A percentile compares a stretch with the other conserved stretches of the same genome.
Evolutionary conservation across 2,797 vertebrate genomes (phyloP).

Genomic region (Alfaro cultratus): DNA sequence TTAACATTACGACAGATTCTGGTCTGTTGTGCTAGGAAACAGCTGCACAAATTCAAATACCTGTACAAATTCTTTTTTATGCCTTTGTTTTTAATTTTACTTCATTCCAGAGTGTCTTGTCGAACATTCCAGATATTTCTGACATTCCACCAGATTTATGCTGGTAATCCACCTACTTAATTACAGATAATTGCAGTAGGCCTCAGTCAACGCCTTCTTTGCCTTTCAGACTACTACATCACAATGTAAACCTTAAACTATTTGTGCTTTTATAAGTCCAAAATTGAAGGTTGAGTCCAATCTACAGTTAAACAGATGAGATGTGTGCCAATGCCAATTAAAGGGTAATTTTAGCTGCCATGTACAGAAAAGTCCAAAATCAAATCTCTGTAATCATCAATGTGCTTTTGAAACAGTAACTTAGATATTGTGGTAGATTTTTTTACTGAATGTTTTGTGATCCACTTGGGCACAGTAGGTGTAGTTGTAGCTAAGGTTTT

Average conservation of each 20-base stretch:
- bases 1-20: constrained; percentile 11
- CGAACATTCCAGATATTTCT: constrained; percentile 82
- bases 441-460: constrained; percentile 35
- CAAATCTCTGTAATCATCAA: constrained; percentile 32
- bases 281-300: constrained; percentile 21
- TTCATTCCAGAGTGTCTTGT: constrained; percentile 66
- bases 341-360: constrained; percentile 55
- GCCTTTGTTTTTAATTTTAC: constrained; percentile 36
- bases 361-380: constrained; percentile 39
- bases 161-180: constrained; percentile 44
- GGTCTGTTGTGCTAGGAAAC: constrained; percentile 13
- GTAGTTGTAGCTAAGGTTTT: constrained; percentile 32
- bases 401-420: constrained; percentile 35
- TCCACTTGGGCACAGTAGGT: constrained; percentile 36
- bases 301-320: not conserved
- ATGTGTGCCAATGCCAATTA: constrained; percentile 7
- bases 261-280: constrained; percentile 25
- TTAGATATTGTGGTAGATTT: not conserved
- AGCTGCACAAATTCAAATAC: constrained; percentile 37
- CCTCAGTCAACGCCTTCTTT: constrained; percentile 44
- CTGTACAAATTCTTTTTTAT: constrained; percentile 11
- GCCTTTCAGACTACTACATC: constrained; percentile 17
- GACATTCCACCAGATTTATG: constrained; percentile 78
- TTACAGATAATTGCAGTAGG: constrained; percentile 23
- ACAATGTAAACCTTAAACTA: constrained; percentile 9